phyloP scores from a whole-genome alignment of 2,113 vertebrate genomes.

The Polyodon spathula region DNA sequence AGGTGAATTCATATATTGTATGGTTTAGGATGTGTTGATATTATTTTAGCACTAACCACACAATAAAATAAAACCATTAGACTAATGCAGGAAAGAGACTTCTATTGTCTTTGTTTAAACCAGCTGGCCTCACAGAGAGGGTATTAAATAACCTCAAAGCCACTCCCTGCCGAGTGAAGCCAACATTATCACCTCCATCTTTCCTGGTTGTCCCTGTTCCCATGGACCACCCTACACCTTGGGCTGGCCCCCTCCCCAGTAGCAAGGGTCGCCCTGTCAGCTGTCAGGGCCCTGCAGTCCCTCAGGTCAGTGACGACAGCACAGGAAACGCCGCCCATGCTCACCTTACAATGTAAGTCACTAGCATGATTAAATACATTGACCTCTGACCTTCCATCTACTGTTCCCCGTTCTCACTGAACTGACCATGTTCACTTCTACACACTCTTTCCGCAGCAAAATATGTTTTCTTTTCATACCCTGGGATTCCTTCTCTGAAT shows the following conservation, averaged over 20 bases:
- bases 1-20: too few species aligned
- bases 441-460: constrained; percentile 37
- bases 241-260: constrained; percentile 2
- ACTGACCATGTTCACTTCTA: constrained; percentile 19
- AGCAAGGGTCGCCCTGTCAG: constrained; percentile 5
- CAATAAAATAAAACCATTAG: too few species aligned
- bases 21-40: constrained; percentile 5
- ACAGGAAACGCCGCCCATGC: too few species aligned
- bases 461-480: constrained; percentile 25
- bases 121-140: constrained; percentile 16
- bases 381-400: neutral
- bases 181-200: too few species aligned
- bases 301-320: too few species aligned
- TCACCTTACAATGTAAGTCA: neutral
- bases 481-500: too few species aligned
- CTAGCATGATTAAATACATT: neutral
- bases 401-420: neutral
- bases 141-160: too few species aligned
- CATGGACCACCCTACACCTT: constrained; percentile 11
- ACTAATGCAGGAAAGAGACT: constrained; percentile 18
- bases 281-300: neutral
- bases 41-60: too few species aligned
- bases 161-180: too few species aligned
- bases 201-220: constrained; percentile 23
- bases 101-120: constrained; percentile 31